A percentile compares a stretch with the other conserved stretches of the same genome.
Evolutionary conservation across 2,888 invertebrate species (phyloP).

Genomic region (Carterocephalus palaemon): DNA sequence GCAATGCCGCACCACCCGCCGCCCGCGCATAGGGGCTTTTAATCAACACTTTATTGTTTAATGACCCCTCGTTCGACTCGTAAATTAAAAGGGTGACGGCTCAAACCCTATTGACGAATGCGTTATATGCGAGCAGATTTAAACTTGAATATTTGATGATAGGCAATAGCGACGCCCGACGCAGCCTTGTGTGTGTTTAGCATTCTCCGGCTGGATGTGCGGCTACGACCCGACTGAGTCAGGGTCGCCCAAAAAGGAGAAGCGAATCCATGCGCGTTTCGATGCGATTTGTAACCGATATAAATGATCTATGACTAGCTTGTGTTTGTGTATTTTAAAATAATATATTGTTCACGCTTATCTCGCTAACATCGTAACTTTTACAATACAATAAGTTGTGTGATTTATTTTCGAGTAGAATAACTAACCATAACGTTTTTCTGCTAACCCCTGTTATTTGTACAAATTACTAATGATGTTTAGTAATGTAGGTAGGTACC

Average conservation of each 20-base stretch:
- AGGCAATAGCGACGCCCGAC: conserved; percentile 46
- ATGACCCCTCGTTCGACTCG: conserved; percentile 74
- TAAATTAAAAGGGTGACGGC: conserved; percentile 79
- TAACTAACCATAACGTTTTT: too few relatives aligned
- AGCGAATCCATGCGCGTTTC: conserved; percentile 7
- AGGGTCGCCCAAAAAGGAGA: conserved; percentile 19
- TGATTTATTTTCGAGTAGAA: conserved; percentile 8
- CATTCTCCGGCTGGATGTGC: conserved; percentile 12
- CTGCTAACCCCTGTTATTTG: too few relatives aligned
- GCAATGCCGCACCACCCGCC: conserved; percentile 47
- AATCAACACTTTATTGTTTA: conserved; percentile 80
- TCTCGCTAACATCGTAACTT: conserved; percentile 8
- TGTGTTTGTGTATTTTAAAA: conserved; percentile 14
- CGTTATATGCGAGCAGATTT: conserved; percentile 69
- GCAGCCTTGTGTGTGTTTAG: conserved; percentile 7
- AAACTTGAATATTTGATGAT: conserved; percentile 64
- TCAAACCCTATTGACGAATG: conserved; percentile 75
- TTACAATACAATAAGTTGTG: conserved; percentile 13
- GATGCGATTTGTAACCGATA: conserved; percentile 21
- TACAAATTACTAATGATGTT: conserved; percentile 1
- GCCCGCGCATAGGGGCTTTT: conserved; percentile 77
- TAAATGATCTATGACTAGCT: conserved; percentile 18
- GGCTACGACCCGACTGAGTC: conserved; percentile 10
- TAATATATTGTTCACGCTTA: conserved; percentile 20
- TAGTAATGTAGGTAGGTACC: background rate